Base-by-base conservation (phyloP, 2,797 vertebrate genomes). In the Falco novaeseelandiae region DNA sequence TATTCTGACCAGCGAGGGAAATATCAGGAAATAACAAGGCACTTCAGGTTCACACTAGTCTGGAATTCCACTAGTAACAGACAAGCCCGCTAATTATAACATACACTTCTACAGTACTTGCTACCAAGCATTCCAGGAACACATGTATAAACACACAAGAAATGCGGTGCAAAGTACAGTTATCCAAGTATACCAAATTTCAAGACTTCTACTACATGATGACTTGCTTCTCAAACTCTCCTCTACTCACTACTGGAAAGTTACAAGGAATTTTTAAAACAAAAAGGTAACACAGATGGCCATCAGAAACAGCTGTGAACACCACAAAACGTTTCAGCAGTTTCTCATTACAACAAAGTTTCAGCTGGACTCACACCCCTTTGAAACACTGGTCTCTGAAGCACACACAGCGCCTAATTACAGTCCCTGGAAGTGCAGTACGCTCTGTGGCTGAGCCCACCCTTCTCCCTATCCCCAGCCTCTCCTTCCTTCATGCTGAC, bases 351-450 rank as follows among this genome's bases (percentile, higher is more conserved):
- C 14, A 65, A 57, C 0, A 1, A 83, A 46, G 27, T 65, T 72
- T 62, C 83, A 69, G 79, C 44, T n/a, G 51, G 58, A n/a, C 34
- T 79, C 16, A 0, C 26, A 17, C 14, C 29, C 38, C 82, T 55
- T 12, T 36, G 32, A 58, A 70, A 67, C 14, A 15, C 42, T 20
- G 5, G 5, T 20, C 26, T 49, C 44, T 40, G 36, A 49, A 67
- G 44, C 14, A 19, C 32, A 48, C 10, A 32, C 12, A 4, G 5
- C 29, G n/a, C 17, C 42, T 6, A 10, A 36, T 10, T 19, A n/a
- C 0, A 78, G 62, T 2, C 29, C 66, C 40, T 23, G 27, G n/a
- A 61, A 74, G 22, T 1, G 9, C 1, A 5, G 23, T 9, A 5
- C 0, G 34, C 19, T 1, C 57, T 66, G 32, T 1, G 2, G 16